Evolutionary conservation across 2,888 invertebrate species (phyloP).

Genomic region (Neocrepidodera transversa): DNA sequence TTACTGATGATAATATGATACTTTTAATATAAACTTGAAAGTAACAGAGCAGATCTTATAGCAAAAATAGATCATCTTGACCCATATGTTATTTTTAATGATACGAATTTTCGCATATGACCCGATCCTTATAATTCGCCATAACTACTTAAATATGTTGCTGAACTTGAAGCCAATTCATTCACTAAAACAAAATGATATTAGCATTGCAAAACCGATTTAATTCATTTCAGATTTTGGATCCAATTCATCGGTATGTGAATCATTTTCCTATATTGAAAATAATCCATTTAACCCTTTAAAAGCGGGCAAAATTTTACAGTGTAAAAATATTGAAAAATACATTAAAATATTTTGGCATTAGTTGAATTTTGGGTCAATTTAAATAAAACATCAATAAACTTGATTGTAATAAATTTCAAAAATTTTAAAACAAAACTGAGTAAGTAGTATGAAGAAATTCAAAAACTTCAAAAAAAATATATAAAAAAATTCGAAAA

Average conservation of each 20-base stretch:
- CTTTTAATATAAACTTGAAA: neutral
- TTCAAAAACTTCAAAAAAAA: no score
- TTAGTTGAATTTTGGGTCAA: no score
- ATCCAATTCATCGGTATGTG: neutral
- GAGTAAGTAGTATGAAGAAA: no score
- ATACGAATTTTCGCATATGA: neutral
- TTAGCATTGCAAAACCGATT: neutral
- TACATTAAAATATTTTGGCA: no score
- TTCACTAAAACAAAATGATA: slow-evolving; percentile 2
- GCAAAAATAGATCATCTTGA: slow-evolving; percentile 3
- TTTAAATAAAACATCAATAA: no score
- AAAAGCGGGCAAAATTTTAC: no score
- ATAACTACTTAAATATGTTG: neutral
- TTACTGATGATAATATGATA: neutral
- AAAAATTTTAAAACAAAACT: no score
- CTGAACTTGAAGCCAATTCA: neutral
- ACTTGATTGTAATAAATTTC: no score
- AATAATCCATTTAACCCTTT: no score
- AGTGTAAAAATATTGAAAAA: no score
- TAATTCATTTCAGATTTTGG: neutral
- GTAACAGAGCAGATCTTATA: neutral
- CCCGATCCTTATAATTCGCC: neutral
- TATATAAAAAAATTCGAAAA: no score
- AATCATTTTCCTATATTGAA: no score
- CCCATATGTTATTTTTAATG: slow-evolving; percentile 6